A percentile compares a stretch with the other conserved stretches of the same genome.
Conservation (phyloP, 2,888 invertebrate species). For the Nasonia oneida region DNA sequence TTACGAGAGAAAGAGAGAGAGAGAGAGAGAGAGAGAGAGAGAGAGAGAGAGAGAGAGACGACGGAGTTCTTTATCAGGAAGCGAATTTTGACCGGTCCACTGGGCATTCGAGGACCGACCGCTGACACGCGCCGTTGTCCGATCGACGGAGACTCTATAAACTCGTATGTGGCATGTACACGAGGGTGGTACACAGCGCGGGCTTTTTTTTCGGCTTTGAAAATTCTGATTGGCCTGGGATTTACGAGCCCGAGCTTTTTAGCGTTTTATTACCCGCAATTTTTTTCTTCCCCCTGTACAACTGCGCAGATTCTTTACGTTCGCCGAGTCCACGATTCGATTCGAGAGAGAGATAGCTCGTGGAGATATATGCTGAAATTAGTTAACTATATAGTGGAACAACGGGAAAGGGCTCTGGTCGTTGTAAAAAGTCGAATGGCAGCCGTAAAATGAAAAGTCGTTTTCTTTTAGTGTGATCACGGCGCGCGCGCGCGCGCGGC, state of each 20-base stretch:
- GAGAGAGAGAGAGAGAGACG: neutral
- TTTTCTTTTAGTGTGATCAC: constrained; percentile 32
- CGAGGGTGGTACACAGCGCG: neutral
- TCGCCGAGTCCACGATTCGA: neutral
- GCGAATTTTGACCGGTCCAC: constrained; percentile 38
- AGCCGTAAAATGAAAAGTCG: constrained; percentile 37
- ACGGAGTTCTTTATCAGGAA: constrained; percentile 44
- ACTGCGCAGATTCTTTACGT: neutral
- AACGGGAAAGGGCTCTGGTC: neutral
- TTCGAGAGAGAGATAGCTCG: neutral
- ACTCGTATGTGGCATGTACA: neutral
- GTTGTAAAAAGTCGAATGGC: constrained; percentile 18
- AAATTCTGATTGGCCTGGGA: neutral
- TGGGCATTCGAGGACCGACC: constrained; percentile 6
- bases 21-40: neutral
- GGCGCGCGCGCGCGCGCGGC: no score
- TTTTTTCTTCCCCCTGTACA: neutral
- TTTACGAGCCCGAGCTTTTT: neutral
- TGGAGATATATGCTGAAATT: constrained; percentile 17
- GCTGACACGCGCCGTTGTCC: neutral
- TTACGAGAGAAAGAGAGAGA: constrained; percentile 22
- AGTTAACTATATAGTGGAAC: neutral
- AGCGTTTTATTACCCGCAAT: neutral
- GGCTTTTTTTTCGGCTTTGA: neutral
- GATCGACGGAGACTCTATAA: neutral